phyloP scores from a whole-genome alignment of 2,888 invertebrate genomes.

The Theretra japonica region DNA sequence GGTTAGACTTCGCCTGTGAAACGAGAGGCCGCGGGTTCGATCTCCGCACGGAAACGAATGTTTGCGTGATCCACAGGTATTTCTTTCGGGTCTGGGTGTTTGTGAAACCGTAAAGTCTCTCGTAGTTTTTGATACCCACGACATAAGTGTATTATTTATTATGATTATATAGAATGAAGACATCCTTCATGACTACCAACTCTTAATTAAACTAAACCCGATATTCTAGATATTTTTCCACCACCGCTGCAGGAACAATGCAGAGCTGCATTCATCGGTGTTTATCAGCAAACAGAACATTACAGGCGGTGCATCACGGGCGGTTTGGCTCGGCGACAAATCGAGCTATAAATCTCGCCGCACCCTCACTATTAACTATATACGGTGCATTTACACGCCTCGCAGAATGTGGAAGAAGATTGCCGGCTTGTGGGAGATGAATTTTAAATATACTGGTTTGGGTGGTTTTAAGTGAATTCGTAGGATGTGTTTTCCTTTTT shows the following conservation, averaged over 20 bases:
- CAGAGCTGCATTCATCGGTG: slow-evolving; percentile 25
- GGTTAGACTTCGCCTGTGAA: too few species aligned
- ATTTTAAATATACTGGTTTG: background rate
- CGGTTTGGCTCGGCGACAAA: slow-evolving; percentile 51
- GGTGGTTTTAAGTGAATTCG: too few species aligned
- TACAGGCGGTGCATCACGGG: slow-evolving; percentile 36
- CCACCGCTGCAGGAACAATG: slow-evolving; percentile 12
- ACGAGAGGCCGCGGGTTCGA: too few species aligned
- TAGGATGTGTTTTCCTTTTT: too few species aligned
- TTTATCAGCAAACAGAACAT: slow-evolving; percentile 24
- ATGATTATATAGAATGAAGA: too few species aligned
- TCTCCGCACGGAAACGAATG: too few species aligned
- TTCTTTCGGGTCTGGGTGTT: too few species aligned
- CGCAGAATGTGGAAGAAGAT: slow-evolving; percentile 1
- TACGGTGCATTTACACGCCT: slow-evolving; percentile 23
- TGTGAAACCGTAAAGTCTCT: too few species aligned
- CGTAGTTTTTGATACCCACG: too few species aligned
- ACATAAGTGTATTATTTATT: too few species aligned
- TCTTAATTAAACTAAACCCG: background rate
- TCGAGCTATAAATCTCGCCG: slow-evolving; percentile 44
- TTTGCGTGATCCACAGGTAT: too few species aligned
- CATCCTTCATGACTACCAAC: too few species aligned
- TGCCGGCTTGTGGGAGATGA: background rate
- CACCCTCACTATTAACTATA: slow-evolving; percentile 18
- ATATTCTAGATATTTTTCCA: background rate